Conservation (phyloP, 2,113 vertebrate genomes). For the Chaenocephalus aceratus region DNA sequence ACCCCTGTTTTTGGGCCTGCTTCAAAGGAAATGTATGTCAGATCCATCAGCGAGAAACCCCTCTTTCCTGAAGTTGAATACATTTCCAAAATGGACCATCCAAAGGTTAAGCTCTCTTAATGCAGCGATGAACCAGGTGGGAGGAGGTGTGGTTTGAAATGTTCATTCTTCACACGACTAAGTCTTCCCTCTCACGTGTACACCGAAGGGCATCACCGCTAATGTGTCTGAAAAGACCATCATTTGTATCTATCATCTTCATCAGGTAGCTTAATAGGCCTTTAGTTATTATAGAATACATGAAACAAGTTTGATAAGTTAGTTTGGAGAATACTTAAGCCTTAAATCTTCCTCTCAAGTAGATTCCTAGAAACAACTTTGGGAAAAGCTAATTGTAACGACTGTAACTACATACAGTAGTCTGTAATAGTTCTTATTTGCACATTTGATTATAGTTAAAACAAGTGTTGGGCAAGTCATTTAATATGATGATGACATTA, state of each 20-base stretch:
- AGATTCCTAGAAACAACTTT: neutral
- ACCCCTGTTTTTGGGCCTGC: neutral
- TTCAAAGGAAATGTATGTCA: neutral
- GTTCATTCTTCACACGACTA: neutral
- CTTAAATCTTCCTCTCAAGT: neutral
- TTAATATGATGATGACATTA: neutral
- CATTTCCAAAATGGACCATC: too few species aligned
- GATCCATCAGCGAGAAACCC: neutral
- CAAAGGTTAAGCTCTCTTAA: neutral
- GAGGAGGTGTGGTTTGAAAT: neutral
- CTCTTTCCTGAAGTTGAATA: too few species aligned
- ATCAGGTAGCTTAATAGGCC: neutral
- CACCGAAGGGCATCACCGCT: too few species aligned
- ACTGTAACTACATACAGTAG: neutral
- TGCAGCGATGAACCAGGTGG: neutral
- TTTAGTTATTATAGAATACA: neutral
- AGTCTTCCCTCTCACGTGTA: too few species aligned
- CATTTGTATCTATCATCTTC: neutral
- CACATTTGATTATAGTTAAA: neutral
- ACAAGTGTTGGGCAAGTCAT: neutral
- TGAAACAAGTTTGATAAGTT: neutral
- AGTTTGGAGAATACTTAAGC: neutral
- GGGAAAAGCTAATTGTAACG: neutral
- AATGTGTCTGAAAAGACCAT: neutral
- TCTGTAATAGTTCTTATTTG: neutral